A percentile compares a stretch with the other conserved stretches of the same genome.
These are phyloP conservation scores for Euwallacea fornicatus DNA, from an alignment of 1,140 invertebrate species.

Conservation along the genomic window DNA sequence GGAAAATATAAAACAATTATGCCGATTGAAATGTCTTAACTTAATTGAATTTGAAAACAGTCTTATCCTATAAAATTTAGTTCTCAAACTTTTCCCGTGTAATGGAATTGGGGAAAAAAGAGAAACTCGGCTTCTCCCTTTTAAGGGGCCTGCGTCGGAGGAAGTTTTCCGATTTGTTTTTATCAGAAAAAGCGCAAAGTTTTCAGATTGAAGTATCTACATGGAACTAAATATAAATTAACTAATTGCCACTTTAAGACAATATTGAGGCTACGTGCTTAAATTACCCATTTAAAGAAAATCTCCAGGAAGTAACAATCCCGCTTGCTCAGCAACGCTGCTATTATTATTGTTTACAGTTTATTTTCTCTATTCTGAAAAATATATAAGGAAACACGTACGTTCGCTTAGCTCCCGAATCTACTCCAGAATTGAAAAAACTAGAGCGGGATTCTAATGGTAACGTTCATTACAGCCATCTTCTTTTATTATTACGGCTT, in stretches of 20 bases:
- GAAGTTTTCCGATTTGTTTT: constrained; percentile 30
- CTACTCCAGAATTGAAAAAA: constrained; percentile 14
- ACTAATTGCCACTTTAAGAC: too few species aligned
- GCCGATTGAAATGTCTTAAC: constrained; percentile 7
- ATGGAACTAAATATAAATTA: too few species aligned
- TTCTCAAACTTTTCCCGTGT: constrained; percentile 26
- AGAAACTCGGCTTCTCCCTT: constrained; percentile 5
- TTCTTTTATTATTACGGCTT: constrained; percentile 17
- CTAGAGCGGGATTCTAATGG: constrained; percentile 8
- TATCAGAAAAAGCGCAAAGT: constrained; percentile 20
- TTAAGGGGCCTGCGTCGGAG: not conserved
- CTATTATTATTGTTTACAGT: not conserved
- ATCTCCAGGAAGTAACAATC: too few species aligned
- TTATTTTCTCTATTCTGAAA: not conserved
- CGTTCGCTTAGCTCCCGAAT: not conserved
- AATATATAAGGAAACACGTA: not conserved
- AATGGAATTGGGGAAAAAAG: constrained; percentile 26
- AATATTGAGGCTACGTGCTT: too few species aligned
- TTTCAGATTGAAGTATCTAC: too few species aligned
- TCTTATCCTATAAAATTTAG: constrained; percentile 25
- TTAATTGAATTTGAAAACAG: constrained; percentile 26
- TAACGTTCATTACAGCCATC: constrained; percentile 18
- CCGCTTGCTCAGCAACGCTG: too few species aligned
- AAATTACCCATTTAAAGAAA: too few species aligned
- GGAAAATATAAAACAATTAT: constrained; percentile 5